Percentiles rank a stretch among this genome's conserved stretches.
phyloP scores from a whole-genome alignment of 30 jellyfish, hydroid and myxozoan species.

The Sanderia malayensis region DNA sequence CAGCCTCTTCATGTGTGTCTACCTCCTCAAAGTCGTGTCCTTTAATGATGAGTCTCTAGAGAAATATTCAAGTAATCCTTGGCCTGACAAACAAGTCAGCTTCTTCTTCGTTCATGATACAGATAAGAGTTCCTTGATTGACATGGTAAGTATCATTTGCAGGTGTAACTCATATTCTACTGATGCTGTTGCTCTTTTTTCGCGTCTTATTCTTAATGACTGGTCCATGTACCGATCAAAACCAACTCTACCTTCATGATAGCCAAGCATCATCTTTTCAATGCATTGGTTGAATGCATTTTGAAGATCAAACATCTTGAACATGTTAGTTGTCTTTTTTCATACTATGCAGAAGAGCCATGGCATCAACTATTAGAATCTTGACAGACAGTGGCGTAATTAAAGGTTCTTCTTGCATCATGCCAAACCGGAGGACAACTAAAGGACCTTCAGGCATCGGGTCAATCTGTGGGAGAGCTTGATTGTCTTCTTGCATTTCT shows the following conservation, averaged over 20 bases:
- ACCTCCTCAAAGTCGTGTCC: conserved; percentile 20
- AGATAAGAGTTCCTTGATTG: conserved; percentile 15
- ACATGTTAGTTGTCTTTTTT: conserved; percentile 4
- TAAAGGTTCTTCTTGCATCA: conserved; percentile 13
- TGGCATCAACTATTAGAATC: conserved; percentile 5
- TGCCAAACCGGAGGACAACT: conserved; percentile 6
- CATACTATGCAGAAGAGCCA: conserved; percentile 12
- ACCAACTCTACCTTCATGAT: conserved; percentile 4
- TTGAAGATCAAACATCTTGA: conserved; percentile 4
- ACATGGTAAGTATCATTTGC: conserved; percentile 5
- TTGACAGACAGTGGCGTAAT: conserved; percentile 15
- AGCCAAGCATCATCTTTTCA: conserved; percentile 19
- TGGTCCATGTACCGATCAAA: conserved; percentile 19
- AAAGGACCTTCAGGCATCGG: conserved; percentile 13
- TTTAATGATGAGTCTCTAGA: conserved; percentile 3
- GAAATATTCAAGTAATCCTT: conserved; percentile 9
- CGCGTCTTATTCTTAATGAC: background rate
- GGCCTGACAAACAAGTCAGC: conserved; percentile 20
- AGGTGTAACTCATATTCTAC: conserved; percentile 9
- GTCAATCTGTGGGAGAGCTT: conserved; percentile 12
- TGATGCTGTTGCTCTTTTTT: conserved; percentile 9
- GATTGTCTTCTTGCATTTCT: conserved; percentile 11
- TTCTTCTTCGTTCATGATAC: conserved; percentile 11
- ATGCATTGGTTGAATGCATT: conserved; percentile 11
- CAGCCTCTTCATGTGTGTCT: conserved; percentile 17